Conservation (phyloP, 37 sponge, comb jelly and placozoan species). For the Halisarca cf. caerulea region DNA sequence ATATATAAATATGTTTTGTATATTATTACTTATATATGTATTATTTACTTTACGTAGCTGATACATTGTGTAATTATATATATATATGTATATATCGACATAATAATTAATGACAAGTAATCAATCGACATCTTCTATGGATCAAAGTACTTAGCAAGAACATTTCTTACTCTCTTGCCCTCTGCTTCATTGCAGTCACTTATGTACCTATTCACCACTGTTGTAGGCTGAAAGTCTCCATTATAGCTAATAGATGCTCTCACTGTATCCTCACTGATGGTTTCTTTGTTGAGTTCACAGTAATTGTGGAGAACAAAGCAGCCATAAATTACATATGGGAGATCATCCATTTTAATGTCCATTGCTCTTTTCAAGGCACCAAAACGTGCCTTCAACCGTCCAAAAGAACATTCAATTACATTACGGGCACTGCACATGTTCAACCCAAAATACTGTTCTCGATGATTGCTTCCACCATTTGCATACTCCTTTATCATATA, state of each 20-base stretch:
- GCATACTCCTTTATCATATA: slow-evolving; percentile 18
- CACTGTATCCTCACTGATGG: slow-evolving; percentile 11
- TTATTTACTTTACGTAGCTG: too few relatives aligned
- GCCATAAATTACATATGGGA: slow-evolving; percentile 26
- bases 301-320: slow-evolving; percentile 46
- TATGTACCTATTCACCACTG: background rate
- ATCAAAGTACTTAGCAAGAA: slow-evolving; percentile 28
- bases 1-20: too few relatives aligned
- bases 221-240: slow-evolving; percentile 15
- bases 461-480: background rate
- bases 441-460: slow-evolving; percentile 7
- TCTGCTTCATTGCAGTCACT: slow-evolving; percentile 30
- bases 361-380: slow-evolving; percentile 7
- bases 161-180: slow-evolving; percentile 16
- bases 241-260: slow-evolving; percentile 18
- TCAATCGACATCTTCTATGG: background rate
- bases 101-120: too few relatives aligned
- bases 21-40: too few relatives aligned
- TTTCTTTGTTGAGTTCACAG: slow-evolving; percentile 39
- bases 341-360: slow-evolving; percentile 28
- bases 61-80: too few relatives aligned
- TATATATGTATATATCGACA: too few relatives aligned
- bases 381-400: background rate
- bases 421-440: background rate
- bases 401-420: slow-evolving; percentile 13